Base-by-base conservation (phyloP, 35 echinoderm and acorn worm genomes). In the Lytechinus variegatus region DNA sequence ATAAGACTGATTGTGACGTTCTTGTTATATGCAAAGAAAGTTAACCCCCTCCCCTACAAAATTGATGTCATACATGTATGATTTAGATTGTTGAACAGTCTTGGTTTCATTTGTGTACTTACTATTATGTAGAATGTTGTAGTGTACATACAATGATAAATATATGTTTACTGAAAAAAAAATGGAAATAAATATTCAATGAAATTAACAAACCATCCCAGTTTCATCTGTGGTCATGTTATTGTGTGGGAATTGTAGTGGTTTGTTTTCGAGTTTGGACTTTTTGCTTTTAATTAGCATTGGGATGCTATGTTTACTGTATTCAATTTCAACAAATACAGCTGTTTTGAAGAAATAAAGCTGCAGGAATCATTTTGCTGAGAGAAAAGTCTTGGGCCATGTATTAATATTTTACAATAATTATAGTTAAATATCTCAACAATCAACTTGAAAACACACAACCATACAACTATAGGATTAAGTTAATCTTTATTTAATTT, bases 101-200 rank as follows among this genome's bases (percentile, higher is more conserved):
- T 79, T 24, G 1, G 66, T 79, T 79, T 71, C 61, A 71, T 71
- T 71, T 5, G 11, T 79, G 19, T 79, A 79, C 66, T 79, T 79
- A 79, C 66, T 24, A 0, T 58, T 9, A 24, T 79, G 16, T 79
- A 24, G n/a, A 79, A 24, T 79, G 66, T 16, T 79, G 66, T 79
- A 79, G 66, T 79, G 66, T 79, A 79, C n/a, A 79, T 79, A 79
- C 66, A 79, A 79, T 79, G 21, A 79, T 79, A 79, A n/a, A 19
- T 79, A 79, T 16, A 79, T 79, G 66, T 79, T 79, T 24, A 79
- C 66, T 16, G 66, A 79, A 79, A 79, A 16, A 24, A 79, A 44
- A 44, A 44, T n/a, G 33, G 66, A 79, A 79, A 79, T 79, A 79
- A 79, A 79, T 79, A 79, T 79, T 79, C 66, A 79, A 24, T n/a